Percentiles rank a stretch among this genome's conserved stretches.
phyloP scores from a whole-genome alignment of 2,113 vertebrate species.

The Alces alces region DNA sequence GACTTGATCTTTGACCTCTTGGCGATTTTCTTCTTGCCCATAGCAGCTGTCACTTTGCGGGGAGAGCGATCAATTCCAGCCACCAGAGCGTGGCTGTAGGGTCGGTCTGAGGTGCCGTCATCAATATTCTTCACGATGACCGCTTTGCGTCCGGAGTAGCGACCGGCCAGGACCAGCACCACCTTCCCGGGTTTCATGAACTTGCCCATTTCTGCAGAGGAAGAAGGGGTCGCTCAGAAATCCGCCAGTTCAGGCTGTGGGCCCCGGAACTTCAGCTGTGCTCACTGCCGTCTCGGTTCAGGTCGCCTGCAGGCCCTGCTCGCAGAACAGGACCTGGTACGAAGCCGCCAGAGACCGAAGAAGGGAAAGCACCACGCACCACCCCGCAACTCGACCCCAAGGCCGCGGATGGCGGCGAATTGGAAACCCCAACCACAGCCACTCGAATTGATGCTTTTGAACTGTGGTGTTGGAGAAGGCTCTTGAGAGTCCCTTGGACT shows the following conservation, averaged over 20 bases:
- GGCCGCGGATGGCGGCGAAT: conserved; percentile 65
- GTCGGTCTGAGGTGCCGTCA: conserved; percentile 95
- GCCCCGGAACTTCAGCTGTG: background rate
- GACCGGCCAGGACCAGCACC: conserved; percentile 96
- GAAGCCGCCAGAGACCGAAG: background rate
- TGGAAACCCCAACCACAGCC: fast-evolving
- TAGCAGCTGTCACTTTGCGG: conserved; percentile 94
- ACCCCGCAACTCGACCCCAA: background rate
- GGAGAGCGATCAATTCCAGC: conserved; percentile 98
- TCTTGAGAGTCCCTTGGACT: background rate
- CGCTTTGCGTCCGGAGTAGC: conserved; percentile 97
- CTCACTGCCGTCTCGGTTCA: background rate
- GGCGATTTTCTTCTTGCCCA: conserved; percentile 98
- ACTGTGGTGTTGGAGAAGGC: background rate
- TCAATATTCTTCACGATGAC: conserved; percentile 99
- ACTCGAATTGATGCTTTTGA: background rate
- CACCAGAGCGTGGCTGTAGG: conserved; percentile 97
- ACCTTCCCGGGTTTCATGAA: conserved; percentile 99
- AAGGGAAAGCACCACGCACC: background rate
- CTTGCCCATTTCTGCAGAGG: conserved; percentile 92
- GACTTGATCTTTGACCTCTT: conserved; percentile 99
- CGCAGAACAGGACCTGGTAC: background rate
- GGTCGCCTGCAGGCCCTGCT: background rate
- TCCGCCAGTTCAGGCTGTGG: background rate
- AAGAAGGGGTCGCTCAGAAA: background rate